Conservation (phyloP, 2,888 invertebrate species). For the Cantharis rustica region DNA sequence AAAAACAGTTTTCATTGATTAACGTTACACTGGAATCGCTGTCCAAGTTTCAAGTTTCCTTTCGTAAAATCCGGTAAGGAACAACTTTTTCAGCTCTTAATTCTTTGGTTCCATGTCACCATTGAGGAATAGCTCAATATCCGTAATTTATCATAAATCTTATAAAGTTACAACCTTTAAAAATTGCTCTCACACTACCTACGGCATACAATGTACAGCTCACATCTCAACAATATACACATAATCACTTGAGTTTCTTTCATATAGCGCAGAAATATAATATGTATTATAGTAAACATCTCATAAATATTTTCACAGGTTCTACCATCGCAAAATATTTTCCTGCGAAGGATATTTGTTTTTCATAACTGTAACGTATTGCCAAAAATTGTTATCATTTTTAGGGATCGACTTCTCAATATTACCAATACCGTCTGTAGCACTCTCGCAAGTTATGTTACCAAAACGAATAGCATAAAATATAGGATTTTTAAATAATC, state of each 20-base stretch:
- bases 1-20: no score
- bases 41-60: neutral
- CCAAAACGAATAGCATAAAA: neutral
- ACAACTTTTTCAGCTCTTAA: neutral
- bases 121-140: neutral
- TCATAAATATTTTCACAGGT: neutral
- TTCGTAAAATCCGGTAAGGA: neutral
- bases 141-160: no score
- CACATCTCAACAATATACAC: neutral
- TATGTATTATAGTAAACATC: neutral
- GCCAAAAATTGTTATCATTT: neutral
- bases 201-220: neutral
- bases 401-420: neutral
- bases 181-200: neutral
- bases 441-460: neutral
- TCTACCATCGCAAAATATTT: neutral
- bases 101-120: neutral
- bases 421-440: neutral
- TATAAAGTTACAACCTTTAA: neutral
- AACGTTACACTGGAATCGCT: no score
- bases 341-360: neutral
- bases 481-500: no score
- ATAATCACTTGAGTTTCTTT: neutral
- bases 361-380: neutral
- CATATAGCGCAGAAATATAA: neutral